Conservation (phyloP, 2,797 vertebrate genomes). For the Myoxocephalus aenaeus region DNA sequence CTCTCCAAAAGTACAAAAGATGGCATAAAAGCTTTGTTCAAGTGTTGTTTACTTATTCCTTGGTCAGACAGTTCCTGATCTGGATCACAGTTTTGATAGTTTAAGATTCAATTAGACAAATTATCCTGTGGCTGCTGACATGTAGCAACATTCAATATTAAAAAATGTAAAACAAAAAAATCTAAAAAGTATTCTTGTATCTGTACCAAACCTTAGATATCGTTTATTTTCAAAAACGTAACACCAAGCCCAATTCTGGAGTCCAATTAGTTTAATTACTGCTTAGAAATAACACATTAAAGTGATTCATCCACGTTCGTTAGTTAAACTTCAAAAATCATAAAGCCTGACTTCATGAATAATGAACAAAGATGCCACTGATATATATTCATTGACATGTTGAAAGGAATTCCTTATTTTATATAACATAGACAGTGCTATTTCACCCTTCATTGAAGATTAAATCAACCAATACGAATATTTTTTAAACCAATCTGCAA, state of each 20-base stretch:
- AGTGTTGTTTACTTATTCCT: not conserved
- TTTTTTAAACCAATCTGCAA: not conserved
- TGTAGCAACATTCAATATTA: not conserved
- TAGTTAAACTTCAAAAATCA: not conserved
- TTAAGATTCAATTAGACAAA: not conserved
- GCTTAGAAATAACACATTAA: not conserved
- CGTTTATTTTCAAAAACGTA: not conserved
- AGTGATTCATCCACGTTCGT: not conserved
- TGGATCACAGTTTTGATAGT: not conserved
- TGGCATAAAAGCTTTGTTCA: not conserved
- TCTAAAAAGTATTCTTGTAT: not conserved
- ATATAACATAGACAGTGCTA: not conserved
- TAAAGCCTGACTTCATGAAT: not conserved
- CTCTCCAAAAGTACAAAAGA: not conserved
- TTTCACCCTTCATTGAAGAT: constrained; percentile 4
- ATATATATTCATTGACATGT: not conserved
- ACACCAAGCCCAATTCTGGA: not conserved
- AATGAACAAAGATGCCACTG: not conserved
- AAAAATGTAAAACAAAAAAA: not conserved
- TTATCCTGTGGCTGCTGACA: not conserved
- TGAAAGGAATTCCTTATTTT: not conserved
- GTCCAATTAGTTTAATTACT: not conserved
- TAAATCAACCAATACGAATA: not conserved
- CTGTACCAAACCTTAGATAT: not conserved
- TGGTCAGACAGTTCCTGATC: not conserved